Percentiles rank a stretch among this genome's conserved stretches.
These are phyloP conservation scores for Mimachlamys varia DNA, from an alignment of 2,888 invertebrate species.

Conservation along the genomic window DNA sequence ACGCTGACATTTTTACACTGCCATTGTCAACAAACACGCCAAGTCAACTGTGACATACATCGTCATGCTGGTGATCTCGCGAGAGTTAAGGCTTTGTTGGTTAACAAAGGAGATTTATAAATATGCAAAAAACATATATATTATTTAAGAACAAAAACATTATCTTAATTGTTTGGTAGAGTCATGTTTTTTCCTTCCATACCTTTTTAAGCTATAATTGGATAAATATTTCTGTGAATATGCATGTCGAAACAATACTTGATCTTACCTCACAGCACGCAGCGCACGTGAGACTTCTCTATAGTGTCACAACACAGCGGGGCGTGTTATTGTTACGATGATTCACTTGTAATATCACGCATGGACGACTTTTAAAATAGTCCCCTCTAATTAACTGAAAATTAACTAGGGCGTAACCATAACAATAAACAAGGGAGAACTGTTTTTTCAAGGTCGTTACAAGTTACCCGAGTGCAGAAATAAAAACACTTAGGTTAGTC, in stretches of 20 bases:
- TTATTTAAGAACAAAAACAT: background rate
- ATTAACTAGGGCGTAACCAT: background rate
- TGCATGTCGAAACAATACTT: background rate
- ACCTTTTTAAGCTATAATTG: background rate
- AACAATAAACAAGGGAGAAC: background rate
- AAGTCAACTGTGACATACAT: slow-evolving; percentile 2
- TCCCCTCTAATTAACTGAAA: background rate
- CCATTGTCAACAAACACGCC: background rate
- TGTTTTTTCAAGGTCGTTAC: background rate
- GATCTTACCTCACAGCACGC: background rate
- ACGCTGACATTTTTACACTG: background rate
- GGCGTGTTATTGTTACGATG: background rate
- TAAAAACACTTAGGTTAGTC: no score
- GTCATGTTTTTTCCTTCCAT: background rate
- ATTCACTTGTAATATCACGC: background rate
- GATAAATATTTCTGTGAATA: background rate
- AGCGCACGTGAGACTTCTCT: background rate
- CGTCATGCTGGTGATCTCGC: background rate
- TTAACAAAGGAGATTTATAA: background rate
- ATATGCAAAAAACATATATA: background rate
- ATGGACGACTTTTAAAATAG: background rate
- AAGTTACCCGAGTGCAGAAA: background rate
- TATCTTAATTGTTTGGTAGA: background rate
- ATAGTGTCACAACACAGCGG: background rate
- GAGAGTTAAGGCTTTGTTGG: background rate